These are phyloP conservation scores for Drosophila pachea DNA, from an alignment of 1,140 invertebrate genomes.

Conservation along the genomic window DNA sequence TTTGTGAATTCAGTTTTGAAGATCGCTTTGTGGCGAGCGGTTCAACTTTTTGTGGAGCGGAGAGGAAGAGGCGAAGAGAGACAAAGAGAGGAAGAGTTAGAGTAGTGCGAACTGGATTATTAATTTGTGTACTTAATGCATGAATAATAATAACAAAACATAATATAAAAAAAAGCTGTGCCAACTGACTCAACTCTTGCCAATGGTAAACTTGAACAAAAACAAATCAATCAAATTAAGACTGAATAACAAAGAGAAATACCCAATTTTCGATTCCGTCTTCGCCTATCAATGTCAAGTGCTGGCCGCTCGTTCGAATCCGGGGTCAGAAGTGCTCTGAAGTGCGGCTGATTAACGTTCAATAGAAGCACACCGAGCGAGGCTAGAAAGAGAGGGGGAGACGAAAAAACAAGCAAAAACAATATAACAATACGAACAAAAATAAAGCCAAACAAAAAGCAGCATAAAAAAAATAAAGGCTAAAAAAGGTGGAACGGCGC, in stretches of 20 bases:
- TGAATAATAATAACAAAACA: conserved; percentile 38
- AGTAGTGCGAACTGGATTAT: conserved; percentile 26
- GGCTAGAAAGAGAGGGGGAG: neutral
- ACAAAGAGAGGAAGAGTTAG: conserved; percentile 13
- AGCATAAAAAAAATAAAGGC: conserved; percentile 14
- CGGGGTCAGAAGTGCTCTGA: conserved; percentile 62
- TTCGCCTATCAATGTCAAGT: conserved; percentile 63
- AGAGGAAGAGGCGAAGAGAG: conserved; percentile 4
- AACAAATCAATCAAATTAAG: neutral
- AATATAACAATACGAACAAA: conserved; percentile 33
- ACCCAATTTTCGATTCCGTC: conserved; percentile 21
- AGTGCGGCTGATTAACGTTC: conserved; percentile 62
- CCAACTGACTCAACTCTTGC: conserved; percentile 17
- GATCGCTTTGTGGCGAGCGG: conserved; percentile 58
- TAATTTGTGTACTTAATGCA: conserved; percentile 58
- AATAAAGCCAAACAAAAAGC: conserved; percentile 26
- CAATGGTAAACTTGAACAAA: neutral
- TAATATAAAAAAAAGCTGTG: conserved; percentile 40
- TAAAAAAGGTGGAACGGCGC: conserved; percentile 53
- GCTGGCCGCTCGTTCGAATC: conserved; percentile 47
- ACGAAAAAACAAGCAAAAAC: conserved; percentile 34
- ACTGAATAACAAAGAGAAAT: neutral
- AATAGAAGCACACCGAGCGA: conserved; percentile 32
- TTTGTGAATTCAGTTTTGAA: conserved; percentile 71
- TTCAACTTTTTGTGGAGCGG: conserved; percentile 3